Evolutionary conservation across 2,797 vertebrate species (phyloP).

Genomic region (Brachyrhaphis roseni): DNA sequence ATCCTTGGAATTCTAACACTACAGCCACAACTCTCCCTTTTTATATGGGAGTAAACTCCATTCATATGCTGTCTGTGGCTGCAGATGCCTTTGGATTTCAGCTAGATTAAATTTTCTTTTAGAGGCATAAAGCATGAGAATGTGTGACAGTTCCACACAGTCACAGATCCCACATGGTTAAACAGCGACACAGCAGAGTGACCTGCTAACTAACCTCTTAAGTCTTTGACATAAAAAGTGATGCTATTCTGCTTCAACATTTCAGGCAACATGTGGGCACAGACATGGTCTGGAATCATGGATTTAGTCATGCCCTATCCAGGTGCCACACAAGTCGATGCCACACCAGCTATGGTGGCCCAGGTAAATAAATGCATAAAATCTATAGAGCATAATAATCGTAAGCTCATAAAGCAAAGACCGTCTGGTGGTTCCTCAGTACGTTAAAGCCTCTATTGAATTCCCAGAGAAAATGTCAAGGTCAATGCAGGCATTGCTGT

Average conservation of each 20-base stretch:
- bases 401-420: not conserved
- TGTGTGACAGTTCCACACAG: constrained; percentile 62
- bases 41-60: constrained; percentile 43
- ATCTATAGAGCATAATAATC: constrained; percentile 12
- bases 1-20: constrained; percentile 42
- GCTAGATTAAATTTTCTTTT: constrained; percentile 72
- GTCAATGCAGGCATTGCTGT: not conserved
- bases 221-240: not conserved
- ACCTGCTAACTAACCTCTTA: constrained; percentile 8
- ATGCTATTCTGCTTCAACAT: constrained; percentile 34
- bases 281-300: constrained; percentile 95
- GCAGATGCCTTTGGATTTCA: constrained; percentile 60
- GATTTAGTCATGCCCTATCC: constrained; percentile 90
- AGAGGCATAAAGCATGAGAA: constrained; percentile 66
- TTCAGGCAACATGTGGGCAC: constrained; percentile 99
- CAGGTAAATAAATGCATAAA: constrained; percentile 80
- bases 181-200: constrained; percentile 35
- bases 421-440: not conserved
- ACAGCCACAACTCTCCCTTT: constrained; percentile 30
- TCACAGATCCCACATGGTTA: constrained; percentile 56
- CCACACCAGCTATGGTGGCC: constrained; percentile 91
- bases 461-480: constrained; percentile 1
- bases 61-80: constrained; percentile 61
- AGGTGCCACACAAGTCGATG: constrained; percentile 88
- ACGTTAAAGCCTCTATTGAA: not conserved